Conservation (phyloP, 2,888 invertebrate species). For the Cerastis leucographa region DNA sequence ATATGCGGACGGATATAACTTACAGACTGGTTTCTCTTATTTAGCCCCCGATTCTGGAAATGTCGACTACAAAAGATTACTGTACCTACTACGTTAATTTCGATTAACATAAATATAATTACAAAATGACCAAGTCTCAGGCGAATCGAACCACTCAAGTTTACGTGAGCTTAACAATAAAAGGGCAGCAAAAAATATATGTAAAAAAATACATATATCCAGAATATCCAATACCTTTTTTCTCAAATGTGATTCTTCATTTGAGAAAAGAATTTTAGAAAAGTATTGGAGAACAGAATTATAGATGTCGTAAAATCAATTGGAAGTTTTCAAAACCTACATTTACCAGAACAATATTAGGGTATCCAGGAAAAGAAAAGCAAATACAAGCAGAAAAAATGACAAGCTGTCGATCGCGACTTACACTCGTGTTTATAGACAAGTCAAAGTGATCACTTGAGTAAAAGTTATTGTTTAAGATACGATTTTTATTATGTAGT, state of each 20-base stretch:
- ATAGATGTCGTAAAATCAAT: background rate
- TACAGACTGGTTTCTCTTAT: background rate
- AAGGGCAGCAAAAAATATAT: background rate
- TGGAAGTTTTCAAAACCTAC: background rate
- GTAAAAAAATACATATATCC: background rate
- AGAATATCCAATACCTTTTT: background rate
- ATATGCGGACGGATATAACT: background rate
- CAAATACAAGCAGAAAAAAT: too few species aligned
- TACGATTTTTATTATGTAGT: too few species aligned
- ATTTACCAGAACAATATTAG: background rate
- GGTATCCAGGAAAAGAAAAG: conserved; percentile 4
- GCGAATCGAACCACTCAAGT: background rate
- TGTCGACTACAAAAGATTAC: background rate
- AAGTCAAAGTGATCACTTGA: too few species aligned
- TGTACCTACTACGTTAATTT: background rate
- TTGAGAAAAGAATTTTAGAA: background rate
- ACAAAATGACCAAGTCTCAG: background rate
- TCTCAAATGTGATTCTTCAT: too few species aligned
- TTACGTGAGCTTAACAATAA: background rate
- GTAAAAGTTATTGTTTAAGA: too few species aligned
- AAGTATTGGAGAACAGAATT: background rate
- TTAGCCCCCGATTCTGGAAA: background rate
- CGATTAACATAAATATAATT: background rate
- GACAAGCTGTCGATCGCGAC: background rate
- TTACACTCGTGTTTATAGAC: too few species aligned